These are phyloP conservation scores for Pimpla rufipes DNA, from an alignment of 2,888 invertebrate genomes.

Conservation along the genomic window DNA sequence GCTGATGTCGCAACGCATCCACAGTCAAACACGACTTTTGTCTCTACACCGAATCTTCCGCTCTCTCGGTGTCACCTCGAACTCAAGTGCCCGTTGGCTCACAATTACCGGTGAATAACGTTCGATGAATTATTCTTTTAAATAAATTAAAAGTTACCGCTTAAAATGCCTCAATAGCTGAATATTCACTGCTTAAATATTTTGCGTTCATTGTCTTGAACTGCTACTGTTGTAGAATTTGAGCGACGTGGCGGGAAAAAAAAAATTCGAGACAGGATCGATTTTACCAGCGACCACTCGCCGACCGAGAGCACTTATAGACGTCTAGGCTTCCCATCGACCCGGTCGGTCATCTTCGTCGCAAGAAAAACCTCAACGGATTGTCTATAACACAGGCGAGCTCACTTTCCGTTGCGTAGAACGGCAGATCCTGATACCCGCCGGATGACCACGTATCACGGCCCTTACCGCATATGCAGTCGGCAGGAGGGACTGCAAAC, in stretches of 20 bases:
- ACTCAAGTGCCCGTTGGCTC: too few species aligned
- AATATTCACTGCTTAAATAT: not conserved
- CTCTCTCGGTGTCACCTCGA: not conserved
- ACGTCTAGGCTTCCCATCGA: slow-evolving; percentile 17
- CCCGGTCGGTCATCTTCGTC: slow-evolving; percentile 61
- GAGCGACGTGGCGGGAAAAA: too few species aligned
- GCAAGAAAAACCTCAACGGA: slow-evolving; percentile 77
- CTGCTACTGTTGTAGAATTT: too few species aligned
- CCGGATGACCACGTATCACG: slow-evolving; percentile 74
- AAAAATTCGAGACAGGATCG: not conserved
- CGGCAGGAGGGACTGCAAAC: slow-evolving; percentile 56
- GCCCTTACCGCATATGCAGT: slow-evolving; percentile 54
- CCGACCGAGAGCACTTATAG: not conserved
- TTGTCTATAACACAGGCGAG: slow-evolving; percentile 78
- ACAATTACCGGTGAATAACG: not conserved
- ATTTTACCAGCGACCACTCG: not conserved
- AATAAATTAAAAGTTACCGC: not conserved
- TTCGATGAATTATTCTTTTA: not conserved
- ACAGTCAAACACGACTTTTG: not conserved
- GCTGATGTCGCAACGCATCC: slow-evolving; percentile 3
- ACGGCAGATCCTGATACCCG: slow-evolving; percentile 73
- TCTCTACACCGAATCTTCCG: not conserved
- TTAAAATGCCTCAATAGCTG: not conserved
- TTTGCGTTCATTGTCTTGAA: too few species aligned
- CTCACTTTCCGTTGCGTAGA: slow-evolving; percentile 77